A percentile compares a stretch with the other conserved stretches of the same genome.
Conservation (phyloP, 1,140 invertebrate species). For the Hypsibius dujardini region DNA sequence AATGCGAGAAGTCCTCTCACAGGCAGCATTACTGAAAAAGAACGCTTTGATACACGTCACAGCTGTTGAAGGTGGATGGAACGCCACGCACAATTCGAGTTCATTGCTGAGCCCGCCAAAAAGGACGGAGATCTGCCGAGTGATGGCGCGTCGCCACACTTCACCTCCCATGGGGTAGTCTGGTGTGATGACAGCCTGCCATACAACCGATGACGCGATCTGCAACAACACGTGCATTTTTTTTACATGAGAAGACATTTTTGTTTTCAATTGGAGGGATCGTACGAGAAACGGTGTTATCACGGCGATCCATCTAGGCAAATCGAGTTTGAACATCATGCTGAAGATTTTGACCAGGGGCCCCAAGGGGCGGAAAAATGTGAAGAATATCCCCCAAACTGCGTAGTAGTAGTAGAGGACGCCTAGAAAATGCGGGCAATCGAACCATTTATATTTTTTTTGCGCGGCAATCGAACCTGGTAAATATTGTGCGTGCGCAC, state of each 20-base stretch:
- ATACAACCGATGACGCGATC: not conserved
- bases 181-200: constrained; percentile 10
- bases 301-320: not conserved
- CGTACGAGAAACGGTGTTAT: not conserved
- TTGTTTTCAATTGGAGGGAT: too few relatives aligned
- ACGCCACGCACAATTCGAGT: not conserved
- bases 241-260: not conserved
- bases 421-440: not conserved
- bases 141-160: not conserved
- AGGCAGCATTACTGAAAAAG: not conserved
- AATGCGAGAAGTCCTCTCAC: not conserved
- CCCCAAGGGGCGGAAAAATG: not conserved
- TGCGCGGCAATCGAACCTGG: too few relatives aligned
- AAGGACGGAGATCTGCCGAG: not conserved
- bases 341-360: not conserved
- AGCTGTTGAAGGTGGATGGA: too few relatives aligned
- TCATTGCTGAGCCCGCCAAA: not conserved
- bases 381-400: not conserved
- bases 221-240: not conserved
- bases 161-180: constrained; percentile 2
- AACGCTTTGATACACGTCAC: too few relatives aligned
- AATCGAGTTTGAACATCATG: not conserved
- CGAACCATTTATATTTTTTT: too few relatives aligned
- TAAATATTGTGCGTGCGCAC: too few relatives aligned
- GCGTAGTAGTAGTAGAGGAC: constrained; percentile 1